Percentiles rank a stretch among this genome's conserved stretches.
Evolutionary conservation across 2,797 vertebrate genomes (phyloP).

Genomic region (Parauchenoglanis punctatus): DNA sequence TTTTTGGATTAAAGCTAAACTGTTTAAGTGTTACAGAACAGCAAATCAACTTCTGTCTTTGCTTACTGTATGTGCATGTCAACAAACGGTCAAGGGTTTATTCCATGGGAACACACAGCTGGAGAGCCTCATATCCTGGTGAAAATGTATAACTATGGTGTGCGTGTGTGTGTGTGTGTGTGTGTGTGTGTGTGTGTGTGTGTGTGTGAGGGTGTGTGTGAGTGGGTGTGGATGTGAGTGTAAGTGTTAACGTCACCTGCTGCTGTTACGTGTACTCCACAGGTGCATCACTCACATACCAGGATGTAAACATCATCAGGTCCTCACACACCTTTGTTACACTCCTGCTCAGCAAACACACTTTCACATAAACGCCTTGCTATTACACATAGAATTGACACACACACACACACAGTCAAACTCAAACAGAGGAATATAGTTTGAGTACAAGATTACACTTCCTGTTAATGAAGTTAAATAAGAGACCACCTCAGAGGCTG

Average conservation of each 20-base stretch:
- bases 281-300: conserved; percentile 59
- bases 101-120: conserved; percentile 49
- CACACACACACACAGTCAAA: background rate
- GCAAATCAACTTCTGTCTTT: background rate
- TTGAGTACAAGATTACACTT: background rate
- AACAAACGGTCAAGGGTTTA: conserved; percentile 18
- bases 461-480: conserved; percentile 4
- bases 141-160: conserved; percentile 25
- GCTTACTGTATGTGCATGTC: background rate
- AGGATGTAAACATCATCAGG: conserved; percentile 62
- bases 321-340: conserved; percentile 58
- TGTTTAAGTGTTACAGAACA: background rate
- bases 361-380: conserved; percentile 10
- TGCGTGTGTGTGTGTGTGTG: background rate
- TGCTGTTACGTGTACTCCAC: conserved; percentile 32
- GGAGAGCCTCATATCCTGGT: conserved; percentile 32
- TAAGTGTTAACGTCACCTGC: conserved; percentile 14
- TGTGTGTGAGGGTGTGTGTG: background rate
- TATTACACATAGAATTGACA: background rate
- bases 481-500: background rate
- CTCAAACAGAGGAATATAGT: background rate
- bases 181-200: background rate
- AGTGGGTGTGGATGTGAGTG: background rate
- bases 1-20: background rate
- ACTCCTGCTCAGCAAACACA: conserved; percentile 58